Evolutionary conservation across 1,140 invertebrate genomes (phyloP), one percentile per base, ranked within the genome.

Genomic region (Bicyclus anynana): DNA sequence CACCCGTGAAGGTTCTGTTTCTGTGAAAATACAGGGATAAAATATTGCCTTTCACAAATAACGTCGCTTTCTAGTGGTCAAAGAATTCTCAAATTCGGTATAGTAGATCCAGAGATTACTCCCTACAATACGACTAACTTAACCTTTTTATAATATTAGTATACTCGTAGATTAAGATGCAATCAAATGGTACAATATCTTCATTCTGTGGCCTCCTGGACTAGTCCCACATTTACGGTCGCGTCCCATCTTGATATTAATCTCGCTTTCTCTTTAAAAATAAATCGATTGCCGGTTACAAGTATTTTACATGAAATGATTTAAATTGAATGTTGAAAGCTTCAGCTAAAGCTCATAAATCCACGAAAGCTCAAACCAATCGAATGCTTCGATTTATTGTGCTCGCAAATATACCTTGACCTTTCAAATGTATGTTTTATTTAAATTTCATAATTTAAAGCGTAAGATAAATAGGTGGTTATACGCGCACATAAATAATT

Each of bases 181-280:
- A 7, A 23, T 23, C 23, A 4, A 23, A 4, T 23, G 23, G 23
- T 23, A 23, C 7, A 7, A 23, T 23, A 7, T 23, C 12, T 35
- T 40, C 2, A 40, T 2, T 4, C 13, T 1, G 37, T 40, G 16
- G 14, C 13, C 37, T 40, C 9, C 17, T 40, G 1, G 37, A 1
- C 13, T 40, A 40, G 37, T 40, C 42, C 17, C 18, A 20, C 18
- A 44, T 44, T 44, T 10, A 40, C 37, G 37, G 29, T 13, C 12
- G 37, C 17, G 13, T 38, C 3, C 10, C 37, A 16, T 16, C 23
- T 52, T 17, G 20, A 12, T 47, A 40, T 20, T 61, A 63, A 69
- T 72, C 16, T 27, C 37, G 73, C 72, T 82, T 81, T 84, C 74
- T 74, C 70, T 71, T 66, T 56, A 67, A 64, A 72, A 63, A 72